Evolutionary conservation across 2,888 invertebrate genomes (phyloP), one percentile per base, ranked within the genome.

Genomic region (Lissocephala sabroskyi): DNA sequence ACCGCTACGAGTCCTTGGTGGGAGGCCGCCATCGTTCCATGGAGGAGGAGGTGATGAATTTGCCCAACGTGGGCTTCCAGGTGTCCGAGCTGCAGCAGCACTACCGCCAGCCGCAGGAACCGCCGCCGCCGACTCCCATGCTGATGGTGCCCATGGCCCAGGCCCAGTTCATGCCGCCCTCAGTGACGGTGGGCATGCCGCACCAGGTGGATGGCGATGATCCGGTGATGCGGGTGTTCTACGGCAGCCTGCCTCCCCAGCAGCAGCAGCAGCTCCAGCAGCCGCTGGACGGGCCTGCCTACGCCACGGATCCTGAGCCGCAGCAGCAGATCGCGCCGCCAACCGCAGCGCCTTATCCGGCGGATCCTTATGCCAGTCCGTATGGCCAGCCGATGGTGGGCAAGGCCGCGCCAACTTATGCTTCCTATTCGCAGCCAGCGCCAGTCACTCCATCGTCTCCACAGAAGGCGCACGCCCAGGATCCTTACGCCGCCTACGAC

Each of bases 221-320:
- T 65, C 79, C 77, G 1, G 56, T 79, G 1, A 80, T 80, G 79
- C 64, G 59, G 6, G 54, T 54, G 4, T 80, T 79, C 30, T 80
- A 79, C 19, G 51, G 50, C 28, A 71, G 71, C 11, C 7, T 66
- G 45, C 39, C 32, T 3, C 26, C 46, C 13, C 52, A 23, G 1
- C 41, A 32, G 3, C 26, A 46, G 14, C 52, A 23, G 1, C 41
- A 32, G 3, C 17, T 13, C n/a, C 39, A 39, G 39, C 19, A 2
- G 11, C 18, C 6, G 4, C 9, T 18, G 32, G 6, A 19, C 52
- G 9, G 6, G 6, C n/a, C n/a, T n/a, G n/a, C n/a, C n/a, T n/a
- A n/a, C n/a, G n/a, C n/a, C n/a, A 37, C 10, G 13, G 18, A 14
- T 9, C 37, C 5, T 11, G 49, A 40, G 26, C 30, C 40, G 3